Evolutionary conservation across 2,113 vertebrate species (phyloP).

Genomic region (Thamnophis sirtalis): DNA sequence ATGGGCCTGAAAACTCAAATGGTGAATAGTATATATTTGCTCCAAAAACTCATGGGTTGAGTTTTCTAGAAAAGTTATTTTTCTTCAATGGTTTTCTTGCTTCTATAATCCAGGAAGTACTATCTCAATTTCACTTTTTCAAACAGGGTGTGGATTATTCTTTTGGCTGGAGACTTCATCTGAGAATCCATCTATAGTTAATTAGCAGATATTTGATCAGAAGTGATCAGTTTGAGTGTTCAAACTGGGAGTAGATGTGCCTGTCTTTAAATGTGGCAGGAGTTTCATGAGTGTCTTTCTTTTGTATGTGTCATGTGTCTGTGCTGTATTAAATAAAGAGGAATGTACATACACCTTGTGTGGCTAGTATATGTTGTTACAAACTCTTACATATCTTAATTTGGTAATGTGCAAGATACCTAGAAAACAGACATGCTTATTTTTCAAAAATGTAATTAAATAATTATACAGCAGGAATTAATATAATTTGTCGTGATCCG

Average conservation of each 20-base stretch:
- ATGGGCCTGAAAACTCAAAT: background rate
- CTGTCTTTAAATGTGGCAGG: constrained; percentile 65
- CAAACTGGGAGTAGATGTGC: constrained; percentile 58
- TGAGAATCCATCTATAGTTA: constrained; percentile 54
- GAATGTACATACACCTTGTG: constrained; percentile 70
- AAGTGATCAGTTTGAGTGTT: constrained; percentile 62
- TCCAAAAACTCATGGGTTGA: background rate
- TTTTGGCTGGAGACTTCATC: constrained; percentile 64
- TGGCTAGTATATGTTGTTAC: constrained; percentile 20
- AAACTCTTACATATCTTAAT: background rate
- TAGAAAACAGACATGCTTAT: background rate
- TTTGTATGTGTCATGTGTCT: constrained; percentile 71
- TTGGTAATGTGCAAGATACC: background rate
- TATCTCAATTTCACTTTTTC: background rate
- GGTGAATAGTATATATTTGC: background rate
- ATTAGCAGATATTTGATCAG: constrained; percentile 62
- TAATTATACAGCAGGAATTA: background rate
- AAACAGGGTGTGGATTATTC: constrained; percentile 16
- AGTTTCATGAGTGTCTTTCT: constrained; percentile 69
- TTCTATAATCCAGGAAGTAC: constrained; percentile 34
- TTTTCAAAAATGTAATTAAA: background rate
- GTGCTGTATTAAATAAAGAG: constrained; percentile 79
- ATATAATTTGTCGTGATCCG: too few relatives aligned
- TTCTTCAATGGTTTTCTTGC: constrained; percentile 12
- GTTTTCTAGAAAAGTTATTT: background rate